A percentile compares a stretch with the other conserved stretches of the same genome.
Evolutionary conservation across 1,140 invertebrate species (phyloP).

Genomic region (Adoxophyes honmai): DNA sequence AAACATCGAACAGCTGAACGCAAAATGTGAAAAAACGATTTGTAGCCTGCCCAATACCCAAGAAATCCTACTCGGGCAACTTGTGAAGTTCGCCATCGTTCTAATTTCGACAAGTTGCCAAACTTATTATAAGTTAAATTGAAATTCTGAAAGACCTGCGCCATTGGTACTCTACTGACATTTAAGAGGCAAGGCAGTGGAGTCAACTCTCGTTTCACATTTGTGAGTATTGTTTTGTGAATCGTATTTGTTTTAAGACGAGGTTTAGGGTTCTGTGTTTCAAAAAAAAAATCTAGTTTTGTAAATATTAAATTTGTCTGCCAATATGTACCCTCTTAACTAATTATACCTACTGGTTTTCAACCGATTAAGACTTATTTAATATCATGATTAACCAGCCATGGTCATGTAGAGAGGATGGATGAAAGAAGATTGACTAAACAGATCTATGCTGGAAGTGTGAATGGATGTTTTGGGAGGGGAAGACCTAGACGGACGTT

Average conservation of each 20-base stretch:
- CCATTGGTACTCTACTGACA: slow-evolving; percentile 25
- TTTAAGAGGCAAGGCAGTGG: slow-evolving; percentile 26
- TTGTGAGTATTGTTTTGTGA: not conserved
- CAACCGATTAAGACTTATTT: too few relatives aligned
- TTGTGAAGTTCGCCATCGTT: slow-evolving; percentile 27
- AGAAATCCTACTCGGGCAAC: slow-evolving; percentile 30
- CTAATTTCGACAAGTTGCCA: slow-evolving; percentile 44
- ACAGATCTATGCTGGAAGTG: too few relatives aligned
- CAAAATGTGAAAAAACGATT: not conserved
- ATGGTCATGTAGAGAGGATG: too few relatives aligned
- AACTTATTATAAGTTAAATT: slow-evolving; percentile 61
- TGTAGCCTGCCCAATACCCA: slow-evolving; percentile 20
- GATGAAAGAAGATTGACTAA: too few relatives aligned
- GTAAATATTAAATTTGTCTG: too few relatives aligned
- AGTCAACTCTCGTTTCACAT: not conserved
- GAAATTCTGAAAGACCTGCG: slow-evolving; percentile 40
- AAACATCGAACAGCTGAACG: too few relatives aligned
- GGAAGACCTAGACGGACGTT: too few relatives aligned
- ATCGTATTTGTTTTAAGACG: not conserved
- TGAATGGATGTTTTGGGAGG: too few relatives aligned
- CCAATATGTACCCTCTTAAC: too few relatives aligned
- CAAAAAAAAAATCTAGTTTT: too few relatives aligned
- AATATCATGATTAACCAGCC: too few relatives aligned
- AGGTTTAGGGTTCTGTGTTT: not conserved
- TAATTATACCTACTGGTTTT: too few relatives aligned